Conservation (phyloP, 2,113 vertebrate genomes). For the Athene noctua region DNA sequence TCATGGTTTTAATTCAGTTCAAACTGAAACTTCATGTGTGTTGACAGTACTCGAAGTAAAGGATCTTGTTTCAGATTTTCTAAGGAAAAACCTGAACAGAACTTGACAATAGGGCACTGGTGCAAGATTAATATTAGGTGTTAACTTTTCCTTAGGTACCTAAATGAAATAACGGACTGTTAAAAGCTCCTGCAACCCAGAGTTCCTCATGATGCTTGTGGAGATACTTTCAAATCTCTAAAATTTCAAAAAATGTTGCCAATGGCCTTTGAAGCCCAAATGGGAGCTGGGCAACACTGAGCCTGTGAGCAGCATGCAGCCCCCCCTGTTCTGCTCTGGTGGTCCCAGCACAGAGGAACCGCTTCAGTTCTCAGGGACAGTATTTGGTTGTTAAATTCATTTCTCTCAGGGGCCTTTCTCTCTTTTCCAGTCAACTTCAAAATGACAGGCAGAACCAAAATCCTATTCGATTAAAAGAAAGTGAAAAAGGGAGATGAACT, state of each 20-base stretch:
- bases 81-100: not conserved
- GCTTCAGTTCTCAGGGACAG: not conserved
- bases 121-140: not conserved
- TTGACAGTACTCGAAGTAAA: not conserved
- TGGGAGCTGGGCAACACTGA: not conserved
- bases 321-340: not conserved
- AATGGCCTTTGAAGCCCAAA: not conserved
- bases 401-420: not conserved
- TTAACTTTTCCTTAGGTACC: not conserved
- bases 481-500: not conserved
- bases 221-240: not conserved
- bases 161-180: not conserved
- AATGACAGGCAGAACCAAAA: not conserved
- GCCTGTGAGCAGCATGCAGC: not conserved
- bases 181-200: not conserved
- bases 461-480: not conserved
- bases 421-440: not conserved
- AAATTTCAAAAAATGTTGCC: not conserved
- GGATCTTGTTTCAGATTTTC: not conserved
- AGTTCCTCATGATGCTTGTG: not conserved
- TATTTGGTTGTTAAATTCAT: constrained; percentile 17
- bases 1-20: not conserved
- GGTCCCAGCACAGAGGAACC: not conserved
- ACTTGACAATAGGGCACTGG: not conserved
- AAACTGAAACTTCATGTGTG: not conserved